Percentiles rank a stretch among this genome's conserved stretches.
Conservation (phyloP, 2,797 vertebrate species). For the Falco berigora region DNA sequence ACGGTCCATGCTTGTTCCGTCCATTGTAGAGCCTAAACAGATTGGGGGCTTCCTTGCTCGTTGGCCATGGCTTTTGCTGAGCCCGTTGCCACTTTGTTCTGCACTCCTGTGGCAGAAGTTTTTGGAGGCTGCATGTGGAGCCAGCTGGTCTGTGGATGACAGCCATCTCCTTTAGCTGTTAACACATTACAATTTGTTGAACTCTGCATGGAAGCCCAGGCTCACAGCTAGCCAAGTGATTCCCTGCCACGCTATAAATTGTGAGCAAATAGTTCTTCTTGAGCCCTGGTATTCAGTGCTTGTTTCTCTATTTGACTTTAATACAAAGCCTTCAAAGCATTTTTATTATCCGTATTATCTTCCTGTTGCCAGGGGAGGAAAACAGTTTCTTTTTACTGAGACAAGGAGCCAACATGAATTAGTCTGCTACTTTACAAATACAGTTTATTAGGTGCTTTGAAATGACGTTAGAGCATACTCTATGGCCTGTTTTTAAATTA, state of each 20-base stretch:
- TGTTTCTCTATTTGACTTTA: constrained; percentile 25
- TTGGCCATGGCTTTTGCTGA: background rate
- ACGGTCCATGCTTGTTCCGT: background rate
- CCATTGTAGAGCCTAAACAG: rapidly evolving
- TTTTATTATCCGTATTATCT: constrained; percentile 27
- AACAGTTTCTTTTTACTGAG: background rate
- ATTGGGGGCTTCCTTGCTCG: background rate
- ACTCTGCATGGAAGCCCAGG: background rate
- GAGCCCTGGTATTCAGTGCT: background rate
- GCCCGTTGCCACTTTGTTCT: background rate
- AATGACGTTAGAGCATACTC: background rate
- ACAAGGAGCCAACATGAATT: background rate
- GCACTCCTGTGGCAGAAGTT: background rate
- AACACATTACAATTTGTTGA: background rate
- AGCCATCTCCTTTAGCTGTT: constrained; percentile 18
- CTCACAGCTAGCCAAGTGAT: background rate
- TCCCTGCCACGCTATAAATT: background rate
- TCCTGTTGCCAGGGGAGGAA: background rate
- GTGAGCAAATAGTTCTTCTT: background rate
- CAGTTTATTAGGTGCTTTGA: background rate
- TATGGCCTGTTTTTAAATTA: background rate
- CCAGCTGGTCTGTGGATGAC: background rate
- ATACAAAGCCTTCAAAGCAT: constrained; percentile 11
- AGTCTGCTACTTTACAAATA: background rate
- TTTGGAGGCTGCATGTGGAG: background rate